Percentiles rank a stretch among this genome's conserved stretches.
Evolutionary conservation across 2,113 vertebrate genomes (phyloP).

Genomic region (Crotophaga sulcirostris): DNA sequence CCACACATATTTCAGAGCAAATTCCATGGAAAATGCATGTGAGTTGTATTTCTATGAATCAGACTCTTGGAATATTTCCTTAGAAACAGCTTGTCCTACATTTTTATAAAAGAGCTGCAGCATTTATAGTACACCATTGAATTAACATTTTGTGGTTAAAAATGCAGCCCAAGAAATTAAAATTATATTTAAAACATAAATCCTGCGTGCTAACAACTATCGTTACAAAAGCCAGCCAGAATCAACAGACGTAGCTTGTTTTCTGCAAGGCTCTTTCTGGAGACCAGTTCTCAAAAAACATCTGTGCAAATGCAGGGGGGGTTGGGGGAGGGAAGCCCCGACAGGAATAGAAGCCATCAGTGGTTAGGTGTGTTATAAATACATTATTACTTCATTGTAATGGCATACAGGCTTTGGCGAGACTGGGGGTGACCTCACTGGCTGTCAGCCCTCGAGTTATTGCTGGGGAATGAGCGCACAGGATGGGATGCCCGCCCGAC

Average conservation of each 20-base stretch:
- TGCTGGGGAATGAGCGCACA: slow-evolving; percentile 1
- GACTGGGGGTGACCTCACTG: slow-evolving; percentile 77
- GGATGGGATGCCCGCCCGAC: slow-evolving; percentile 37
- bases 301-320: slow-evolving; percentile 66
- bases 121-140: slow-evolving; percentile 68
- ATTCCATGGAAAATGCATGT: slow-evolving; percentile 71
- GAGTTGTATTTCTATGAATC: slow-evolving; percentile 67
- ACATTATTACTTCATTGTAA: slow-evolving; percentile 83
- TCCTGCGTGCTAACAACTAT: slow-evolving; percentile 79
- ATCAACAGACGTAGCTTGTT: slow-evolving; percentile 81
- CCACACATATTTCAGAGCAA: slow-evolving; percentile 64
- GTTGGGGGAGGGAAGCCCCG: not conserved
- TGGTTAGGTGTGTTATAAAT: slow-evolving; percentile 81
- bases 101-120: slow-evolving; percentile 65
- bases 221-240: slow-evolving; percentile 74
- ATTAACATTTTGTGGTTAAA: slow-evolving; percentile 79
- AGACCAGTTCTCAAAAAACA: slow-evolving; percentile 75
- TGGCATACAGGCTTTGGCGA: slow-evolving; percentile 75
- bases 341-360: slow-evolving; percentile 75
- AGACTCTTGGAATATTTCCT: slow-evolving; percentile 69
- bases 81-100: slow-evolving; percentile 68
- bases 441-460: slow-evolving; percentile 61
- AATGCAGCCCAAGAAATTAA: slow-evolving; percentile 78
- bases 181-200: slow-evolving; percentile 85
- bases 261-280: slow-evolving; percentile 75